Conservation (phyloP, 2,797 vertebrate genomes). For the Alfaro cultratus region DNA sequence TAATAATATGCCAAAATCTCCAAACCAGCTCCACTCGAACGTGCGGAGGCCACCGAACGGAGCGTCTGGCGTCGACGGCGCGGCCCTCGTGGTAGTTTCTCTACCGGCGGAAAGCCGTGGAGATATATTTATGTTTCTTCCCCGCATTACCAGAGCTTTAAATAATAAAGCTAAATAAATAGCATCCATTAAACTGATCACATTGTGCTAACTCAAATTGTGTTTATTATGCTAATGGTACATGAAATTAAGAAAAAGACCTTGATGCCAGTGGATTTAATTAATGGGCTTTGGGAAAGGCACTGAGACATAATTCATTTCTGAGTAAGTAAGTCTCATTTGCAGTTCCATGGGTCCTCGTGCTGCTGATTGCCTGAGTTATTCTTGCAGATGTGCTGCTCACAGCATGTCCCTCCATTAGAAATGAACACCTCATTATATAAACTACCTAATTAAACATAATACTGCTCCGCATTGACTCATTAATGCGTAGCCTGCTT, state of each 20-base stretch:
- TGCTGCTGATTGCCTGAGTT: conserved; percentile 99
- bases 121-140: conserved; percentile 92
- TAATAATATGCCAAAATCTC: conserved; percentile 74
- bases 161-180: conserved; percentile 99
- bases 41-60: conserved; percentile 78
- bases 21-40: conserved; percentile 78
- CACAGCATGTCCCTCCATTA: conserved; percentile 98
- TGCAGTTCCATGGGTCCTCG: conserved; percentile 95
- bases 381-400: conserved; percentile 99
- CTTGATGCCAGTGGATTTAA: conserved; percentile 99
- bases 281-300: conserved; percentile 99
- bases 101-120: conserved; percentile 86
- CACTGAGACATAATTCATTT: conserved; percentile 99
- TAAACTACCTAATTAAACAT: conserved; percentile 99
- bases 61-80: conserved; percentile 86
- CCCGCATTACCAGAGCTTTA: conserved; percentile 93
- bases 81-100: conserved; percentile 88
- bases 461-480: conserved; percentile 95
- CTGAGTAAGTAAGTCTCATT: conserved; percentile 98
- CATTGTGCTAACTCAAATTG: conserved; percentile 99
- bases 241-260: conserved; percentile 99
- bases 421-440: conserved; percentile 99
- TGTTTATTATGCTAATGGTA: conserved; percentile 99
- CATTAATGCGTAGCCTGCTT: conserved; percentile 93
- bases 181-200: conserved; percentile 98